These are phyloP conservation scores for Acrobasis suavella DNA, from an alignment of 2,888 invertebrate species.

Conservation along the genomic window DNA sequence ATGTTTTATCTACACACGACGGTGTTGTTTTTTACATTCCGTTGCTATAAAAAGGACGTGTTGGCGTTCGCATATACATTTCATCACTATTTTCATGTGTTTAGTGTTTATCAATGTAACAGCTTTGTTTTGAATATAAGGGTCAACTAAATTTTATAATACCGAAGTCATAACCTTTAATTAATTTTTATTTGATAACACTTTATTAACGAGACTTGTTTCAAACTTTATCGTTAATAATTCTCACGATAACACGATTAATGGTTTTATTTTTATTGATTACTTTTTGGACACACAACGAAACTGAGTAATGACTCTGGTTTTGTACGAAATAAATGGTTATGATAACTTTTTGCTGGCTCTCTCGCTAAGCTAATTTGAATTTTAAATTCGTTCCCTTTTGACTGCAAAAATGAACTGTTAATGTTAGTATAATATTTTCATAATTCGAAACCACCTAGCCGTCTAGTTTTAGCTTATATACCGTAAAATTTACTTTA, in stretches of 20 bases:
- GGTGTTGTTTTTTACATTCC: constrained; percentile 26
- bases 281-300: constrained; percentile 9
- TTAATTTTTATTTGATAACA: constrained; percentile 10
- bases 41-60: constrained; percentile 22
- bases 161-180: constrained; percentile 11
- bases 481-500: background rate
- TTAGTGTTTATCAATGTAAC: constrained; percentile 16
- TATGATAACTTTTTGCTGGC: constrained; percentile 17
- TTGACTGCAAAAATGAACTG: background rate
- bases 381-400: constrained; percentile 16
- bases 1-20: constrained; percentile 31
- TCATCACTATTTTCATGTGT: constrained; percentile 26
- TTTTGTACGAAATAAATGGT: constrained; percentile 18
- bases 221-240: constrained; percentile 5
- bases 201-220: background rate
- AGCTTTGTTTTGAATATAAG: constrained; percentile 18
- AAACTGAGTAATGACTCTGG: constrained; percentile 19
- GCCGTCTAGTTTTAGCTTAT: background rate
- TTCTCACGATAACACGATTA: constrained; percentile 21
- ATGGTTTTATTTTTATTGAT: constrained; percentile 22
- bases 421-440: constrained; percentile 6
- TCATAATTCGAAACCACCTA: background rate
- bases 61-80: constrained; percentile 24
- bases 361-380: constrained; percentile 10
- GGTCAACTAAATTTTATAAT: background rate